phyloP scores from a whole-genome alignment of 2,797 vertebrate genomes.

The Vultur gryphus region DNA sequence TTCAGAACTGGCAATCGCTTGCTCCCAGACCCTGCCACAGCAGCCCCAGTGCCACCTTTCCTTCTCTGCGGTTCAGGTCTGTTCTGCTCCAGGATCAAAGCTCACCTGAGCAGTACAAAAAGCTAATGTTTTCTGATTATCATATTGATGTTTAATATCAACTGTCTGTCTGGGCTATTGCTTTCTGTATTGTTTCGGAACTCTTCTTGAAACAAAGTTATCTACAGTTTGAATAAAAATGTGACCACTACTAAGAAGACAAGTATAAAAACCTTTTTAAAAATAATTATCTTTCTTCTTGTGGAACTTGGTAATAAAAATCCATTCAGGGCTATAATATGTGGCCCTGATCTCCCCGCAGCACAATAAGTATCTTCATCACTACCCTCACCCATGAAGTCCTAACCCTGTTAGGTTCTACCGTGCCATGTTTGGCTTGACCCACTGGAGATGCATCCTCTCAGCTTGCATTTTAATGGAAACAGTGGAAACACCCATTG shows the following conservation, averaged over 20 bases:
- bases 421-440: not conserved
- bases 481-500: not conserved
- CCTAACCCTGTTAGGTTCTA: not conserved
- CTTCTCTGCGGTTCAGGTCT: not conserved
- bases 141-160: not conserved
- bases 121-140: not conserved
- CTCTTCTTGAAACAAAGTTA: not conserved
- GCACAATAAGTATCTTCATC: not conserved
- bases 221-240: not conserved
- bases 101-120: not conserved
- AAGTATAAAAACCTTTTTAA: not conserved
- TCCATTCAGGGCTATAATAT: not conserved
- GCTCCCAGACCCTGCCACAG: not conserved
- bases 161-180: not conserved
- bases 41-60: not conserved
- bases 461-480: not conserved
- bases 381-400: not conserved
- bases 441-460: not conserved
- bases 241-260: not conserved
- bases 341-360: not conserved
- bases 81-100: not conserved
- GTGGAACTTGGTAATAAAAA: not conserved
- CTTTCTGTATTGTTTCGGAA: not conserved
- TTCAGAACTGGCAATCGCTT: not conserved
- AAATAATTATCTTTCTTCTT: not conserved